phyloP scores from a whole-genome alignment of 2,113 vertebrate genomes.

The Hippocampus guttulatus region DNA sequence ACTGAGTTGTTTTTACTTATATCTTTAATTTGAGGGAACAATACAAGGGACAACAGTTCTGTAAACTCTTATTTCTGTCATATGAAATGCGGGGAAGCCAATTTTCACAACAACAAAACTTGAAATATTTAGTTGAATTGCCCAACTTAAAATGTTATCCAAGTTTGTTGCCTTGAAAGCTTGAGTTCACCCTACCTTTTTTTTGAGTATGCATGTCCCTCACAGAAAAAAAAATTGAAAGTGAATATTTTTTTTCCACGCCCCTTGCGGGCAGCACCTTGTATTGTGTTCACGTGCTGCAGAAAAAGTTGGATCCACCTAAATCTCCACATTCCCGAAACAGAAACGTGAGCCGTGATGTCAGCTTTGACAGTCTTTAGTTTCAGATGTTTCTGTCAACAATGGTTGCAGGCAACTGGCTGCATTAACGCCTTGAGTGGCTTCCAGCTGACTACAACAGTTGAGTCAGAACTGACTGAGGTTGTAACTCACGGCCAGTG shows the following conservation, averaged over 20 bases:
- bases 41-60: too few relatives aligned
- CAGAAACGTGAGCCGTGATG: neutral
- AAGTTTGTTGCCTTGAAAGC: too few relatives aligned
- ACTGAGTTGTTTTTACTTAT: too few relatives aligned
- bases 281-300: neutral
- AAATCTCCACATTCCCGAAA: neutral
- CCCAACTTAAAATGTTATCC: too few relatives aligned
- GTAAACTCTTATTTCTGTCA: too few relatives aligned
- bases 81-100: too few relatives aligned
- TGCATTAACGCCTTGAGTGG: neutral
- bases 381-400: slow-evolving; percentile 32
- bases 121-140: too few relatives aligned
- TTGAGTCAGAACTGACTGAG: slow-evolving; percentile 12
- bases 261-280: neutral
- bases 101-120: too few relatives aligned
- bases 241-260: neutral
- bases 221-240: too few relatives aligned
- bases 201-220: too few relatives aligned
- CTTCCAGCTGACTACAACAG: neutral
- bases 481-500: slow-evolving; percentile 49
- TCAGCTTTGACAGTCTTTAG: slow-evolving; percentile 19
- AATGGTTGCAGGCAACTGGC: slow-evolving; percentile 49
- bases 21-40: too few relatives aligned
- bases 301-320: neutral
- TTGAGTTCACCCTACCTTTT: too few relatives aligned